Evolutionary conservation across 2,888 invertebrate species (phyloP), one percentile per base, ranked within the genome.

Genomic region (Eledone cirrhosa): DNA sequence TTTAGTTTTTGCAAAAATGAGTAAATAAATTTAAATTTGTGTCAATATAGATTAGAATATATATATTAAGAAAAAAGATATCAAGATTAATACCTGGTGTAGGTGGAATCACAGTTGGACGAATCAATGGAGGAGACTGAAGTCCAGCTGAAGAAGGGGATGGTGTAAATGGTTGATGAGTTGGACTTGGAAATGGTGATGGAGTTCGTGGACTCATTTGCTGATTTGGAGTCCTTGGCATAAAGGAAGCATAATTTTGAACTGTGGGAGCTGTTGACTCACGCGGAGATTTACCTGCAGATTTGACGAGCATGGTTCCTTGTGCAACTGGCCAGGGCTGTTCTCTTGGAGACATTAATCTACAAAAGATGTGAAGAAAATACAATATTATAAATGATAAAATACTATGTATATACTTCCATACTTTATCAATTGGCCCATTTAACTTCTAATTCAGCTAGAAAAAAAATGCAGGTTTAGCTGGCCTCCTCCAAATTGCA

Each of bases 151-250:
- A 48, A 75, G 48, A 48, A 41, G 75, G 33, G 59, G 79, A 77
- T 77, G 77, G 63, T 48, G 79, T 24, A 48, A 77, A 63, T 65
- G 65, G 59, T 77, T 77, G 59, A 77, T 59, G 41, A 65, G 48
- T 41, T 33, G 79, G 48, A 59, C 75, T 41, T 63, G 77, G 31
- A 79, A 77, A 63, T 59, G 63, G 72, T n/a, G 81, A 77, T 53
- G 83, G 85, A 14, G 83, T 81, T 41, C 83, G 83, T 5, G 86
- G 84, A 77, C 85, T 83, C 80, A 85, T 72, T 69, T 79, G 79
- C 27, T 82, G 84, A 33, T 82, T 81, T 41, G 82, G 83, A 80
- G 85, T 82, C 31, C 85, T 81, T 2, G 84, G 83, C 69, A 84
- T 79, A 78, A 82, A 85, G 27, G 82, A 82, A 22, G 80, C 81